Evolutionary conservation across 1,140 invertebrate genomes (phyloP).

Genomic region (Trichonephila clavata): DNA sequence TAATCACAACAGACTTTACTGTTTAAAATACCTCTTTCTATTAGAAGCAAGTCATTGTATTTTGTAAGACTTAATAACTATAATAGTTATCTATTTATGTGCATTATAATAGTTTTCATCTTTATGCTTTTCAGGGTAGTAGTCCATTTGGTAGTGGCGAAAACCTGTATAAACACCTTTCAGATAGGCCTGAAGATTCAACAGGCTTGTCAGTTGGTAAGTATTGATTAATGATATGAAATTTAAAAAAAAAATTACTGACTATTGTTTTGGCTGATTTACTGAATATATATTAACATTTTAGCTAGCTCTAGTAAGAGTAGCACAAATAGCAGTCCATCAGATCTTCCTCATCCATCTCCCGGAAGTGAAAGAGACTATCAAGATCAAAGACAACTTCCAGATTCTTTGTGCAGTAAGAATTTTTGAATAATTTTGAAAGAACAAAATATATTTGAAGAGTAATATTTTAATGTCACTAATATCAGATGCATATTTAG

Average conservation of each 20-base stretch:
- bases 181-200: slow-evolving; percentile 63
- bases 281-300: not conserved
- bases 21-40: no score
- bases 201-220: slow-evolving; percentile 68
- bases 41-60: no score
- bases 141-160: slow-evolving; percentile 90
- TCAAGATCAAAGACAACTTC: slow-evolving; percentile 80
- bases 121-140: slow-evolving; percentile 83
- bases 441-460: no score
- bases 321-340: slow-evolving; percentile 78
- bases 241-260: not conserved
- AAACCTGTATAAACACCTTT: slow-evolving; percentile 83
- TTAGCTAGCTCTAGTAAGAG: slow-evolving; percentile 77
- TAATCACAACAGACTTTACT: no score
- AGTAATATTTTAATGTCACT: not conserved
- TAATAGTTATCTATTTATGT: no score
- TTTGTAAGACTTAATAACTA: no score
- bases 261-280: not conserved
- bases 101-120: not conserved
- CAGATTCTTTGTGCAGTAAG: slow-evolving; percentile 81
- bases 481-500: not conserved
- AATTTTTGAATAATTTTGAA: slow-evolving; percentile 79
- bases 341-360: slow-evolving; percentile 72
- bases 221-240: not conserved
- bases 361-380: slow-evolving; percentile 72